These are phyloP conservation scores for Frankliniella fusca DNA, from an alignment of 2,888 invertebrate species.

Conservation along the genomic window DNA sequence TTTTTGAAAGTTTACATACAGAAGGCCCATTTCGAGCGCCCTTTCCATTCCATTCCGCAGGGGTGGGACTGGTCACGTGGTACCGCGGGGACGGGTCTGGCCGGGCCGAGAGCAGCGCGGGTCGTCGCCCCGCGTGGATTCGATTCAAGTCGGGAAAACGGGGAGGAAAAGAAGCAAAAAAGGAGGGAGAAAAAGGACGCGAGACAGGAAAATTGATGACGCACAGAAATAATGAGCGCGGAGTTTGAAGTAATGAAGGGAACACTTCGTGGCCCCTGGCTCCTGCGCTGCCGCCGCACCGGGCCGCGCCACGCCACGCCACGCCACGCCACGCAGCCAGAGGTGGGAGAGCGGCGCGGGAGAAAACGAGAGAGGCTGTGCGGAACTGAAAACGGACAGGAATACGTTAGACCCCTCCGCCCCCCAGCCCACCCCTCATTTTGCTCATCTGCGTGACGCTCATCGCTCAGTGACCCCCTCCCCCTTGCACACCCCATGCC, in stretches of 20 bases:
- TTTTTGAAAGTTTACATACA: no score
- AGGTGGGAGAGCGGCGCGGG: background rate
- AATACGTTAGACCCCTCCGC: conserved; percentile 1
- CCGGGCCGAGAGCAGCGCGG: background rate
- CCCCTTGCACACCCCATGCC: background rate
- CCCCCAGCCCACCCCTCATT: background rate
- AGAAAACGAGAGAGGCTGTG: no score
- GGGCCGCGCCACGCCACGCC: no score
- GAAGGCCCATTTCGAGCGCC: no score
- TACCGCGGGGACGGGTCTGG: no score
- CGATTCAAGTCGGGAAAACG: background rate
- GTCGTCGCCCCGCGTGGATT: background rate
- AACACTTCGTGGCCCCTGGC: no score
- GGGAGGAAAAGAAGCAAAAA: conserved; percentile 5
- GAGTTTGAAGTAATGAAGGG: conserved; percentile 25
- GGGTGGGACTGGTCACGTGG: no score
- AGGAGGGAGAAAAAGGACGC: background rate
- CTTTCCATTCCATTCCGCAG: no score
- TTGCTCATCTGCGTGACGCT: conserved; percentile 11
- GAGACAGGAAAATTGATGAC: conserved; percentile 22
- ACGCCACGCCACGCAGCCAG: no score
- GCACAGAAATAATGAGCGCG: conserved; percentile 12
- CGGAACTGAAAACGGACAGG: background rate
- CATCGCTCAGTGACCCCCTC: background rate
- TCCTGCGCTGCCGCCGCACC: no score